Percentiles rank a stretch among this genome's conserved stretches.
These are phyloP conservation scores for Mastigias papua DNA, from an alignment of 30 jellyfish, hydroid and myxozoan species.

Conservation along the genomic window DNA sequence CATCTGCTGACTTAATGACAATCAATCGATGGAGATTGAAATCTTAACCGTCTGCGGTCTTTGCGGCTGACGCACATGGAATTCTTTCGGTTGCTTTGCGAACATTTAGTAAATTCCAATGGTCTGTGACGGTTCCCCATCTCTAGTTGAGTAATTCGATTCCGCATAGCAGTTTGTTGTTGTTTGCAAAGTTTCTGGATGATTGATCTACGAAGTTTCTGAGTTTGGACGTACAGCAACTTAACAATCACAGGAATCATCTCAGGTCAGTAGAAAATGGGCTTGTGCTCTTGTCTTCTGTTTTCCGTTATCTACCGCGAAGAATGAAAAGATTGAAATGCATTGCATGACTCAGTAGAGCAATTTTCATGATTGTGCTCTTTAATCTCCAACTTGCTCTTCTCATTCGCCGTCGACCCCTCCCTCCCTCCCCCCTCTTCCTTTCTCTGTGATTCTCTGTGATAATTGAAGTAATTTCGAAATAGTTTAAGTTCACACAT, in stretches of 20 bases:
- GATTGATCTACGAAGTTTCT: not conserved
- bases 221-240: not conserved
- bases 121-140: constrained; percentile 30
- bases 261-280: not conserved
- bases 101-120: constrained; percentile 16
- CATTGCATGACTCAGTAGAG: too few relatives aligned
- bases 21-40: constrained; percentile 35
- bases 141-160: constrained; percentile 25
- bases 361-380: too few relatives aligned
- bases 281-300: too few relatives aligned
- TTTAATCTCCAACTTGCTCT: too few relatives aligned
- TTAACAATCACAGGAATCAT: not conserved
- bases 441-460: too few relatives aligned
- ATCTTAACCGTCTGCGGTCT: constrained; percentile 65
- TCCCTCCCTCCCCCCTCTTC: too few relatives aligned
- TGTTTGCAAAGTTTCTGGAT: not conserved
- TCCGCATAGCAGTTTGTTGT: not conserved
- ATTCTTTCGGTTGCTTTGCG: constrained; percentile 19
- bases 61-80: constrained; percentile 46
- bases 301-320: too few relatives aligned
- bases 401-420: too few relatives aligned
- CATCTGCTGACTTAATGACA: not conserved
- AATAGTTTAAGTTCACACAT: too few relatives aligned
- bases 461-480: too few relatives aligned
- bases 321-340: too few relatives aligned